Evolutionary conservation across 2,888 invertebrate species (phyloP).

Genomic region (Pollenia amentaria): DNA sequence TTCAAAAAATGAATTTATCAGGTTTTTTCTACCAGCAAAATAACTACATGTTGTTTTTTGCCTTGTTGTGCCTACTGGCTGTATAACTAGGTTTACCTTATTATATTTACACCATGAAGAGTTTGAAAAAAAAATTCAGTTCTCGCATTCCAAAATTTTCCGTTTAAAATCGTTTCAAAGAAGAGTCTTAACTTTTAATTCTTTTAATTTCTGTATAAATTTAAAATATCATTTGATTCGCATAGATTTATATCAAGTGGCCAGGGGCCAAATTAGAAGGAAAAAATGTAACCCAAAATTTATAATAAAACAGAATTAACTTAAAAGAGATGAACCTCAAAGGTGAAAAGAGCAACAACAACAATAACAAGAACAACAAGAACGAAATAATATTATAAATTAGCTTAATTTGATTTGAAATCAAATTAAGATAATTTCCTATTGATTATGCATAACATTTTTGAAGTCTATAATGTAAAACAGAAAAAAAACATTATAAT

Average conservation of each 20-base stretch:
- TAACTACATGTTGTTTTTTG: too few species aligned
- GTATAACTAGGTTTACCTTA: too few species aligned
- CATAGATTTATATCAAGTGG: slow-evolving; percentile 37
- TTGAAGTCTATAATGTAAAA: slow-evolving; percentile 9
- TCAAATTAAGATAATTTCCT: slow-evolving; percentile 66
- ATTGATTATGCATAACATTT: slow-evolving; percentile 47
- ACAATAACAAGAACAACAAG: slow-evolving; percentile 6
- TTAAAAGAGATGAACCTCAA: slow-evolving; percentile 4
- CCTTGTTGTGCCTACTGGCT: too few species aligned
- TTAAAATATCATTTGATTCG: slow-evolving; percentile 26
- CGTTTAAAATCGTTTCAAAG: too few species aligned
- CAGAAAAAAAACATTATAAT: slow-evolving; percentile 16
- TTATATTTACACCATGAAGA: too few species aligned
- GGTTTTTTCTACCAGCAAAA: too few species aligned
- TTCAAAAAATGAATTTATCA: too few species aligned
- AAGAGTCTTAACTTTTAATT: neutral
- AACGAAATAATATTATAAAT: slow-evolving; percentile 46
- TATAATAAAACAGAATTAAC: neutral
- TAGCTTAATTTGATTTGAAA: slow-evolving; percentile 49
- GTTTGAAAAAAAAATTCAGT: too few species aligned
- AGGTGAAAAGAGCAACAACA: slow-evolving; percentile 8
- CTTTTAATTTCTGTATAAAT: neutral
- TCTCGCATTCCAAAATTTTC: too few species aligned
- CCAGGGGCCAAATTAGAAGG: neutral
- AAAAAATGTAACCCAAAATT: neutral